Evolutionary conservation across 2,797 vertebrate species (phyloP).

Genomic region (Sebastolobus altivelis): DNA sequence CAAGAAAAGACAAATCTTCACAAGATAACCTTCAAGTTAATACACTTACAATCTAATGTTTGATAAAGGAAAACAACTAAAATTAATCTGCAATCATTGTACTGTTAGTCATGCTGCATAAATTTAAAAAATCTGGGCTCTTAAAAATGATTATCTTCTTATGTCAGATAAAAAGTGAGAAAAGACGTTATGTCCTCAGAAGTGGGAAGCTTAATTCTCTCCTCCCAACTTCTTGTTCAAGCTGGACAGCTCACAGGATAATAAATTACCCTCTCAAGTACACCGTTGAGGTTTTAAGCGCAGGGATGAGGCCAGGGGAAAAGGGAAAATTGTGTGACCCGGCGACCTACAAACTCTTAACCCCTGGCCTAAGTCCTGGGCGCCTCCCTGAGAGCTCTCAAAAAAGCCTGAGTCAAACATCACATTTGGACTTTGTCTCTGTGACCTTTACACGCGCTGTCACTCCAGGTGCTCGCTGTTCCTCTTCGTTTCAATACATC

Average conservation of each 20-base stretch:
- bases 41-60: not conserved
- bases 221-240: constrained; percentile 59
- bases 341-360: constrained; percentile 87
- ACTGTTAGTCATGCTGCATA: not conserved
- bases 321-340: constrained; percentile 83
- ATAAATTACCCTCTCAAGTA: constrained; percentile 88
- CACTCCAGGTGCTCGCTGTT: constrained; percentile 61
- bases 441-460: constrained; percentile 69
- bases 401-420: constrained; percentile 67
- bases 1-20: constrained; percentile 20
- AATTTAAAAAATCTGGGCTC: not conserved
- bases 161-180: constrained; percentile 21
- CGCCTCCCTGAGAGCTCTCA: constrained; percentile 73
- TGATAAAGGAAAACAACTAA: constrained; percentile 9
- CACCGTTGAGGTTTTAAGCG: constrained; percentile 81
- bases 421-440: constrained; percentile 71
- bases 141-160: not conserved
- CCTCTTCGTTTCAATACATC: constrained; percentile 70
- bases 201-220: constrained; percentile 58
- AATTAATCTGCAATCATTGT: not conserved
- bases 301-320: constrained; percentile 80
- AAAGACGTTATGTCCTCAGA: constrained; percentile 45
- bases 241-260: constrained; percentile 70
- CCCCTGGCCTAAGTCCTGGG: constrained; percentile 80
- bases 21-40: constrained; percentile 14